These are phyloP conservation scores for Scaptomyza parva DNA, from an alignment of 2,888 invertebrate species.

Conservation along the genomic window DNA sequence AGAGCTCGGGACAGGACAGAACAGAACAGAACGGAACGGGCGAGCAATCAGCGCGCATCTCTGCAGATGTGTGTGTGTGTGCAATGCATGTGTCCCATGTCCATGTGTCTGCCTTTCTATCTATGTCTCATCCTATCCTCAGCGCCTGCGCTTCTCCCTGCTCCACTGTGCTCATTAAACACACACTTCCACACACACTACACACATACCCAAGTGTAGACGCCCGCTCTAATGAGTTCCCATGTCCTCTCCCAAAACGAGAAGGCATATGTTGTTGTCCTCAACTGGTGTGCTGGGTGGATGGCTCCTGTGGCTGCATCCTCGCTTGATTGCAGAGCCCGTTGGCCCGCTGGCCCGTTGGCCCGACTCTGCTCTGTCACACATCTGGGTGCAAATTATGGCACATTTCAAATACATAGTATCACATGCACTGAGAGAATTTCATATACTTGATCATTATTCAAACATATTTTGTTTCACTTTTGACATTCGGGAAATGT, in stretches of 20 bases:
- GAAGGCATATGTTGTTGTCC: constrained; percentile 70
- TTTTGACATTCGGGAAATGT: too few species aligned
- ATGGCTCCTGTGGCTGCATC: constrained; percentile 45
- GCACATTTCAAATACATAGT: constrained; percentile 74
- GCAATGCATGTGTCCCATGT: constrained; percentile 35
- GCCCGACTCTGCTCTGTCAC: constrained; percentile 79
- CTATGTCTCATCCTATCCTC: constrained; percentile 66
- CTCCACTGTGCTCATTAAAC: constrained; percentile 64
- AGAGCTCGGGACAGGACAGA: too few species aligned
- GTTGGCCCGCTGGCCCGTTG: constrained; percentile 47
- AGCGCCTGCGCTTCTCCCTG: constrained; percentile 50
- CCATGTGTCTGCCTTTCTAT: constrained; percentile 53
- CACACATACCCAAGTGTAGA: constrained; percentile 23
- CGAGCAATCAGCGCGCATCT: constrained; percentile 68
- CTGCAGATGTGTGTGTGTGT: constrained; percentile 73
- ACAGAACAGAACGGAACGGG: too few species aligned
- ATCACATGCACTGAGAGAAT: constrained; percentile 50
- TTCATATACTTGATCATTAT: too few species aligned
- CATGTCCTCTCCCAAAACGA: constrained; percentile 45
- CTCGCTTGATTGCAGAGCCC: constrained; percentile 74
- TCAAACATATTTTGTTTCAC: too few species aligned
- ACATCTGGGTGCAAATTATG: constrained; percentile 80
- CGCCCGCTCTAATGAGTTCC: constrained; percentile 81
- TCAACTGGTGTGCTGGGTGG: constrained; percentile 9
- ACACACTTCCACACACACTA: constrained; percentile 32